phyloP scores from a whole-genome alignment of 2,888 invertebrate species.

The Blomia tropicalis region DNA sequence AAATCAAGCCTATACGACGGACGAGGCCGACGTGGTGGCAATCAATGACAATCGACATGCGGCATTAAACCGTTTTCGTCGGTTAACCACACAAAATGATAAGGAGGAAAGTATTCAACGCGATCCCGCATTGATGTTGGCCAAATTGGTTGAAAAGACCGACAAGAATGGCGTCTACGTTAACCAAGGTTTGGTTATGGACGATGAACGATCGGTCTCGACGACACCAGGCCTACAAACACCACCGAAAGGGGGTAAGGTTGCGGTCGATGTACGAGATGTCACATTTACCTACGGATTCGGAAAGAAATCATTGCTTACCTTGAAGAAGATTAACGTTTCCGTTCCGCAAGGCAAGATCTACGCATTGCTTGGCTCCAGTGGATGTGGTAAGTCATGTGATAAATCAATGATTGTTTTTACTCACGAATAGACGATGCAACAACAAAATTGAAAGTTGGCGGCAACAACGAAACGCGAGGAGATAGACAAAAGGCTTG shows the following conservation, averaged over 20 bases:
- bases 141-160: slow-evolving; percentile 22
- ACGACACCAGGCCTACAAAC: background rate
- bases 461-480: too few relatives aligned
- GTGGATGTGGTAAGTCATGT: slow-evolving; percentile 26
- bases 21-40: slow-evolving; percentile 23
- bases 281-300: slow-evolving; percentile 23
- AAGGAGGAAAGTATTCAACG: slow-evolving; percentile 13
- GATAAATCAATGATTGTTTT: background rate
- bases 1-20: slow-evolving; percentile 20
- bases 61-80: slow-evolving; percentile 15
- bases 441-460: too few relatives aligned
- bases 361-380: slow-evolving; percentile 22
- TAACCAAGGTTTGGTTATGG: slow-evolving; percentile 18
- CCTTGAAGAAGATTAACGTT: slow-evolving; percentile 23
- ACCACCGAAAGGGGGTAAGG: background rate
- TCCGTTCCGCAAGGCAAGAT: slow-evolving; percentile 24
- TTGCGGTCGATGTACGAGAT: slow-evolving; percentile 22
- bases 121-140: slow-evolving; percentile 19
- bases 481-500: too few relatives aligned
- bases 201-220: slow-evolving; percentile 6
- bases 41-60: slow-evolving; percentile 24
- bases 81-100: slow-evolving; percentile 17
- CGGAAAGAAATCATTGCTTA: slow-evolving; percentile 19
- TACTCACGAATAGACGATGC: too few relatives aligned
- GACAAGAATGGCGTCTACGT: slow-evolving; percentile 21